Evolutionary conservation across 2,888 invertebrate genomes (phyloP), one percentile per base, ranked within the genome.

Genomic region (Aphodius sticticus): DNA sequence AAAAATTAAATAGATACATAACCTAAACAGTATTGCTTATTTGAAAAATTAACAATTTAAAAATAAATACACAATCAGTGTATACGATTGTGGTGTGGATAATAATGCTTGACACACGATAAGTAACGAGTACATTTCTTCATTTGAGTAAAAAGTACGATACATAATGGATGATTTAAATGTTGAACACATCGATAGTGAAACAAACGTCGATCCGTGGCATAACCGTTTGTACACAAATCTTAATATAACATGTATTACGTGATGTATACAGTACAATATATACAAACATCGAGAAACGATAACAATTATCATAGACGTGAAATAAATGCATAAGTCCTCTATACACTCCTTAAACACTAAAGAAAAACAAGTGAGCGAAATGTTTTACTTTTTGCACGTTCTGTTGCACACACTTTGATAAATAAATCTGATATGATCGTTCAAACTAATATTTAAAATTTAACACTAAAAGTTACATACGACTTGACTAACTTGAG

Each of bases 361-460:
- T 35, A 35, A 71, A 12, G 35, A 74, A 74, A 74, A 74, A 74
- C 74, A 36, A 74, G 36, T 36, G 74, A 74, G 74, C 74, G 36
- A 74, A n/a, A 53, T 53, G 53, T 53, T 53, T 53, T 53, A 26
- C 26, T 26, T 71, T 16, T 71, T 26, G 74, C 35, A 71, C 7
- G 36, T 74, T 74, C n/a, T 26, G 16, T 26, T 74, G 74, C 74
- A 74, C 74, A 74, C 74, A 74, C 74, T 78, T 85, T 88, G 87
- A 88, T 89, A 88, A 88, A 88, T 85, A 87, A 88, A 88, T 37
- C 87, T 89, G 89, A 89, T 89, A 89, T 88, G 89, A 88, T 74
- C 37, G 74, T 74, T 37, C 37, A 74, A 74, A 74, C 36, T 74
- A 74, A 74, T 53, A 37, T 74, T 74, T 74, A 74, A 74, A 74